A percentile compares a stretch with the other conserved stretches of the same genome.
These are phyloP conservation scores for Bubalus kerabau DNA, from an alignment of 2,113 vertebrate genomes.

Conservation along the genomic window DNA sequence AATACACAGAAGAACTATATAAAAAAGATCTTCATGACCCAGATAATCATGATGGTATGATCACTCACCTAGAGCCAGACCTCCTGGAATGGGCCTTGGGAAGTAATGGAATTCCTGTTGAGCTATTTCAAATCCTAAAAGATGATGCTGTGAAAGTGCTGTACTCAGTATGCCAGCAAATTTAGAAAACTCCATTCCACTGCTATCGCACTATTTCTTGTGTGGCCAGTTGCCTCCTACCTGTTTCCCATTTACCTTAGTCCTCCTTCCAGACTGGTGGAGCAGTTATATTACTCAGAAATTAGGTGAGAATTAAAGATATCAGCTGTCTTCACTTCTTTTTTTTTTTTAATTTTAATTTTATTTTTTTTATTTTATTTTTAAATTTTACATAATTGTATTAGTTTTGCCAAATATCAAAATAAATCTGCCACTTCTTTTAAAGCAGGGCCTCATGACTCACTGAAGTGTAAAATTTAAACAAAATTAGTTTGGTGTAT, in stretches of 20 bases:
- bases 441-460: background rate
- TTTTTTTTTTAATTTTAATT: background rate
- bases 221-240: background rate
- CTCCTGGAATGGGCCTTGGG: background rate
- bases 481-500: background rate
- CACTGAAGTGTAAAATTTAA: background rate
- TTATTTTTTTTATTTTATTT: too few species aligned
- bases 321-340: background rate
- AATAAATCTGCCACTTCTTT: background rate
- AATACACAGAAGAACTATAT: background rate
- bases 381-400: too few species aligned
- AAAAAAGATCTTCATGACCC: background rate
- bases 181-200: background rate
- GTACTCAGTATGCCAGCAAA: background rate
- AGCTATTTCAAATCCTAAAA: background rate
- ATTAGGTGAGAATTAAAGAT: background rate
- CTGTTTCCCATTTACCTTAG: background rate
- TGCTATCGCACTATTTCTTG: background rate
- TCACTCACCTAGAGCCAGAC: background rate
- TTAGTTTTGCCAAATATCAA: too few species aligned
- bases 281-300: background rate
- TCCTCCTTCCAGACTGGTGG: background rate
- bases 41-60: background rate
- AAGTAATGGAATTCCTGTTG: background rate
- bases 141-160: background rate